Evolutionary conservation across 37 sponge, comb jelly and placozoan species (phyloP), one percentile per base, ranked within the genome.

Genomic region (Diacarnus erythraeanus): DNA sequence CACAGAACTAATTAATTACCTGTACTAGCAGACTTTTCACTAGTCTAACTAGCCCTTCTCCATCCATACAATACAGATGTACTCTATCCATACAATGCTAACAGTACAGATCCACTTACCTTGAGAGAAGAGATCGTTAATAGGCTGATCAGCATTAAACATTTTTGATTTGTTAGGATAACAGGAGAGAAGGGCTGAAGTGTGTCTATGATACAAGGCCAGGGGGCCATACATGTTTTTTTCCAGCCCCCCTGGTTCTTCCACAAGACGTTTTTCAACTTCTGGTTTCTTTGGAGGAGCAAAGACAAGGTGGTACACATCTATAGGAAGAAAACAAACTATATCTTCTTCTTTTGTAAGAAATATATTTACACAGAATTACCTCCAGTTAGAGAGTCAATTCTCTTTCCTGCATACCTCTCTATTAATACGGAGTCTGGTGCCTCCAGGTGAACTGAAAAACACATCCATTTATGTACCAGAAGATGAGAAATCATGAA

Each of bases 341-440:
- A 60, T 25, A n/a, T n/a, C n/a, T n/a, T n/a, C n/a, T n/a, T n/a
- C n/a, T n/a, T n/a, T n/a, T n/a, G n/a, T n/a, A n/a, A n/a, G n/a
- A n/a, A n/a, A n/a, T n/a, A n/a, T n/a, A n/a, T 68, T 68, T 37
- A 30, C 20, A 38, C 34, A 30, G 20, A 47, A 10, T 23, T 69
- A 93, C 97, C 98, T 88, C 94, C 96, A 65, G 96, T 97, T 20
- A 93, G 57, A 33, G 96, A 81, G 72, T 97, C 98, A 8, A 97
- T 73, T 27, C 98, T 81, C 72, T 97, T 97, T 0, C 96, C 98
- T 36, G 80, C 64, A 57, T 85, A 90, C 30, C 98, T 39, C 72
- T 93, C 98, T 17, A 88, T 33, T 54, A 95, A 79, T 2, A 93
- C 98, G 20, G 73, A 29, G 42, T 95, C 91, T 37, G 88, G 80